Evolutionary conservation across 2,797 vertebrate genomes (phyloP), one percentile per base, ranked within the genome.

Genomic region (Tenualosa thibaudeaui): DNA sequence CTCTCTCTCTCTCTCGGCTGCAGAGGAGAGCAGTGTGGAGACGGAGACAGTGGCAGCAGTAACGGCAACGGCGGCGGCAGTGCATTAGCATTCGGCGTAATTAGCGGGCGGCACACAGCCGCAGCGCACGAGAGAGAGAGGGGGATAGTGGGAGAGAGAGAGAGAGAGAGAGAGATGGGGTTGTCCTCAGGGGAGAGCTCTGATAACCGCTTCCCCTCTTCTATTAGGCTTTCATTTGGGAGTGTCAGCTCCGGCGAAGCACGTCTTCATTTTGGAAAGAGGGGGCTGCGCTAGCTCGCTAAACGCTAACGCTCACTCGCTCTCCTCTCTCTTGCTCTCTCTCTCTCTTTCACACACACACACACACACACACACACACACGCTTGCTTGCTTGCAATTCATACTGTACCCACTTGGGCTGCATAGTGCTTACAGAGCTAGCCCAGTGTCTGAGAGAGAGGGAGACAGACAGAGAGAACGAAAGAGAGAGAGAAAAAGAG

Each of bases 161-260:
- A 54, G 17, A 19, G 54, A 56, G 54, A 56, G 19, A 56, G 54
- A 71, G 54, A 56, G 54, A 56, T 15, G 37, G 71, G 71, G 71
- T 40, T 43, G 71, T 78, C 97, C 97, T 96, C 96, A 94, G 91
- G 96, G 95, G 96, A 96, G 94, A 96, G 95, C 96, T 94, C 90
- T 96, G 96, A 97, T 96, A 97, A 97, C 97, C 94, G 95, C 96
- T 96, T 97, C 96, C 94, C 46, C 50, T 93, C 86, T 95, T 96
- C 97, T 97, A 97, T 96, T 97, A 97, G 95, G 93, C 96, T 96
- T 96, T 97, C 96, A 97, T 98, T 99, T 96, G 96, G 96, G 95
- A 97, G 96, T 96, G 97, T 98, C 97, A 98, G 93, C 93, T 53
- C n/a, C 92, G 93, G 92, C 91, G 50, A 56, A 90, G 95, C 96